Conservation (phyloP, 1,140 invertebrate genomes). For the Brachionus rubens region DNA sequence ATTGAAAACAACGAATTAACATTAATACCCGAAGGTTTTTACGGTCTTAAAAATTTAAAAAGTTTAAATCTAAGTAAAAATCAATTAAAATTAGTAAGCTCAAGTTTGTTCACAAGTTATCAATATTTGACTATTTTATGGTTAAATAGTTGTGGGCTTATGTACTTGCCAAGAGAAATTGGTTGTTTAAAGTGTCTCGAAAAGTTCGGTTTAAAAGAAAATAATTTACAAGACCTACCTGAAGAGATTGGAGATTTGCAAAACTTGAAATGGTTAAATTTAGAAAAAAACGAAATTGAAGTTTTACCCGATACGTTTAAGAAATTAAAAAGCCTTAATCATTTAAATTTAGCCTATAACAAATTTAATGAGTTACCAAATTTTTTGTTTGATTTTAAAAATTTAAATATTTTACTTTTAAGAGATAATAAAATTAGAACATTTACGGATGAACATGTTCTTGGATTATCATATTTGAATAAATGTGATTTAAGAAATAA, state of each 20-base stretch:
- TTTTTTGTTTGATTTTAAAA: slow-evolving; percentile 20
- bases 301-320: slow-evolving; percentile 51
- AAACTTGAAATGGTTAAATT: slow-evolving; percentile 52
- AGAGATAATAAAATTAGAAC: slow-evolving; percentile 11
- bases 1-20: slow-evolving; percentile 56
- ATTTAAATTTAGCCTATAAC: slow-evolving; percentile 52
- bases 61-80: slow-evolving; percentile 55
- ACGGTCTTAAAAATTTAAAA: slow-evolving; percentile 51
- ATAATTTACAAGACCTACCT: slow-evolving; percentile 52
- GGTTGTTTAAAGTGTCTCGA: slow-evolving; percentile 51
- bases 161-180: slow-evolving; percentile 52
- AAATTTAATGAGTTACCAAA: slow-evolving; percentile 46
- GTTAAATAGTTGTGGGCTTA: slow-evolving; percentile 52
- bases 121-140: slow-evolving; percentile 51
- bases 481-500: slow-evolving; percentile 37
- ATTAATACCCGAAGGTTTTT: slow-evolving; percentile 52
- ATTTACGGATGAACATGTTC: slow-evolving; percentile 16
- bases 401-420: slow-evolving; percentile 40
- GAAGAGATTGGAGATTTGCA: slow-evolving; percentile 49
- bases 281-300: slow-evolving; percentile 52
- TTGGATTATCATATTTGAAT: slow-evolving; percentile 2
- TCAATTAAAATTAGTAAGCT: slow-evolving; percentile 50
- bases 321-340: slow-evolving; percentile 49
- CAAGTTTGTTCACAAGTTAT: slow-evolving; percentile 51
- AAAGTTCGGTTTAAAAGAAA: slow-evolving; percentile 54